Percentiles rank a stretch among this genome's conserved stretches.
Evolutionary conservation across 1,140 invertebrate species (phyloP).

Genomic region (Zaprionus capensis): DNA sequence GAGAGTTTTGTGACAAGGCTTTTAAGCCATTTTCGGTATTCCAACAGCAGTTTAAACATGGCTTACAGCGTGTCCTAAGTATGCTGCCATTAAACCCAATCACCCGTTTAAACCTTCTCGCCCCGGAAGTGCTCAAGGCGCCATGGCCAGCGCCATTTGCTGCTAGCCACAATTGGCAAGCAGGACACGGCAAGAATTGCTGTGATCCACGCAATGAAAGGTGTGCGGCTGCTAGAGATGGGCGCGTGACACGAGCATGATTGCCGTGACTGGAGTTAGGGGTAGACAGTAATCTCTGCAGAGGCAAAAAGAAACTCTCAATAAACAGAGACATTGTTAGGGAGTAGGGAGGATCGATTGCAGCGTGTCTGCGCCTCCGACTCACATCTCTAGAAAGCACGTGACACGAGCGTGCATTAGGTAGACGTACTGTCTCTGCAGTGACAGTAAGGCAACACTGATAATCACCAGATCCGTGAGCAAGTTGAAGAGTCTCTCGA

Average conservation of each 20-base stretch:
- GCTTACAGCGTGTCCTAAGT: slow-evolving; percentile 3
- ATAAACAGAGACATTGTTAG: neutral
- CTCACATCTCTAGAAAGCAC: neutral
- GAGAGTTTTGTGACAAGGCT: slow-evolving; percentile 38
- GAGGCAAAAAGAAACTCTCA: neutral
- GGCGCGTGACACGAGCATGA: slow-evolving; percentile 3
- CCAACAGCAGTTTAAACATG: slow-evolving; percentile 22
- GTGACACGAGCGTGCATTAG: slow-evolving; percentile 1
- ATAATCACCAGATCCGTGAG: too few relatives aligned
- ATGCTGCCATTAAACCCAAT: slow-evolving; percentile 7
- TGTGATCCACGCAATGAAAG: slow-evolving; percentile 3
- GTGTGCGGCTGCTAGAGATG: slow-evolving; percentile 17
- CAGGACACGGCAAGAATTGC: slow-evolving; percentile 25
- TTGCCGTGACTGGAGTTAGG: neutral
- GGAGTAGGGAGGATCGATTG: neutral
- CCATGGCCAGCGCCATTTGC: slow-evolving; percentile 34
- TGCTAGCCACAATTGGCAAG: slow-evolving; percentile 35
- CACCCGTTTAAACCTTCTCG: neutral
- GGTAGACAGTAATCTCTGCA: too few relatives aligned
- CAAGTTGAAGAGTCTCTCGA: too few relatives aligned
- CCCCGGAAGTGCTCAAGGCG: slow-evolving; percentile 32
- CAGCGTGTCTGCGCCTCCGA: too few relatives aligned
- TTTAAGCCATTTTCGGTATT: slow-evolving; percentile 36
- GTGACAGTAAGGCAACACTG: too few relatives aligned
- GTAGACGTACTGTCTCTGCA: too few relatives aligned